Conservation (phyloP, 2,797 vertebrate genomes). For the Scarus forsteni region DNA sequence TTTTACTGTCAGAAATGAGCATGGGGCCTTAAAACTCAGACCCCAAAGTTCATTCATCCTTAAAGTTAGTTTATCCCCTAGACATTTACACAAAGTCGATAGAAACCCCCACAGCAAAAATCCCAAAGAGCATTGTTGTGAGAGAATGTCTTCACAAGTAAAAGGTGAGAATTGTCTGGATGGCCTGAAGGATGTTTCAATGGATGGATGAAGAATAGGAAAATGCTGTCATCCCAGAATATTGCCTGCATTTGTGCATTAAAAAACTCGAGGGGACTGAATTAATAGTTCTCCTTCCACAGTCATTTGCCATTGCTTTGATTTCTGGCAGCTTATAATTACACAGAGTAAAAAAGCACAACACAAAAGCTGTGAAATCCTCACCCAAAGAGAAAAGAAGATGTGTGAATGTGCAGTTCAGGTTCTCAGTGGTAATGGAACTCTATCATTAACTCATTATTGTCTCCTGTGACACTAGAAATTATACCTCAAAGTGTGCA, state of each 20-base stretch:
- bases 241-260: constrained; percentile 2
- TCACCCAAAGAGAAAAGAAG: constrained; percentile 6
- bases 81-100: too few species aligned
- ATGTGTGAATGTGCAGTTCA: constrained; percentile 42
- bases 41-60: too few species aligned
- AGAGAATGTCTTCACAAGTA: too few species aligned
- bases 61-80: too few species aligned
- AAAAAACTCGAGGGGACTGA: too few species aligned
- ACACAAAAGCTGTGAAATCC: constrained; percentile 32
- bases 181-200: too few species aligned
- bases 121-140: too few species aligned
- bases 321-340: constrained; percentile 12
- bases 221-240: too few species aligned
- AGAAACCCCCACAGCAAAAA: too few species aligned
- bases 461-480: constrained; percentile 43
- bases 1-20: too few species aligned
- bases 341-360: constrained; percentile 17
- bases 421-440: constrained; percentile 38
- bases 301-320: neutral
- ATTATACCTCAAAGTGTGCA: constrained; percentile 42
- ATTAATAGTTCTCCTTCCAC: neutral
- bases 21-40: too few species aligned
- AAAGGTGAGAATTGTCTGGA: too few species aligned
- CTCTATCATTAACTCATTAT: constrained; percentile 57
- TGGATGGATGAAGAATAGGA: neutral